Conservation (phyloP, 2,888 invertebrate species). For the Idaea dimidiata region DNA sequence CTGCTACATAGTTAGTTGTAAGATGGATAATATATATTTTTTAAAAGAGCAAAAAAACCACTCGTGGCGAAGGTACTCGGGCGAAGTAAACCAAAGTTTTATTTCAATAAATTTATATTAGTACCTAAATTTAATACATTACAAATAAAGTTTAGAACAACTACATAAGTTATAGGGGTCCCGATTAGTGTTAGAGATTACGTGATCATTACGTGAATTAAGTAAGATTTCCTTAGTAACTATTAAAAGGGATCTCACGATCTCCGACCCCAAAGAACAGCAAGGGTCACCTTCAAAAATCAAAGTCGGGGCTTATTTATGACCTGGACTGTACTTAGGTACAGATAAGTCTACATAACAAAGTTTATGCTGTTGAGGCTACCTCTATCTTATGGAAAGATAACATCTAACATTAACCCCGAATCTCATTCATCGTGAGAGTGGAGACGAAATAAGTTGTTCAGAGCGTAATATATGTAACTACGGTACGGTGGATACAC, state of each 20-base stretch:
- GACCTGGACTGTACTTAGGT: constrained; percentile 64
- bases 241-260: constrained; percentile 70
- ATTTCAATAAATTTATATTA: neutral
- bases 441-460: constrained; percentile 46
- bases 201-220: constrained; percentile 69
- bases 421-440: constrained; percentile 72
- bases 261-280: constrained; percentile 56
- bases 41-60: too few species aligned
- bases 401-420: constrained; percentile 75
- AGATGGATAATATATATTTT: too few species aligned
- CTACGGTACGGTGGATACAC: constrained; percentile 18
- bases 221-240: constrained; percentile 65
- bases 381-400: constrained; percentile 64
- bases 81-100: neutral
- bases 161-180: constrained; percentile 47
- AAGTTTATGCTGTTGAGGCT: constrained; percentile 70
- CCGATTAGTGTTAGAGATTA: constrained; percentile 56
- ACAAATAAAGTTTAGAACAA: constrained; percentile 33
- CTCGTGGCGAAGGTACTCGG: too few species aligned
- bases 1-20: too few species aligned
- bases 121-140: constrained; percentile 20
- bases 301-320: constrained; percentile 75
- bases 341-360: constrained; percentile 68
- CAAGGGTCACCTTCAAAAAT: constrained; percentile 73
- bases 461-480: constrained; percentile 47